Evolutionary conservation across 2,113 vertebrate genomes (phyloP).

Genomic region (Strix uralensis): DNA sequence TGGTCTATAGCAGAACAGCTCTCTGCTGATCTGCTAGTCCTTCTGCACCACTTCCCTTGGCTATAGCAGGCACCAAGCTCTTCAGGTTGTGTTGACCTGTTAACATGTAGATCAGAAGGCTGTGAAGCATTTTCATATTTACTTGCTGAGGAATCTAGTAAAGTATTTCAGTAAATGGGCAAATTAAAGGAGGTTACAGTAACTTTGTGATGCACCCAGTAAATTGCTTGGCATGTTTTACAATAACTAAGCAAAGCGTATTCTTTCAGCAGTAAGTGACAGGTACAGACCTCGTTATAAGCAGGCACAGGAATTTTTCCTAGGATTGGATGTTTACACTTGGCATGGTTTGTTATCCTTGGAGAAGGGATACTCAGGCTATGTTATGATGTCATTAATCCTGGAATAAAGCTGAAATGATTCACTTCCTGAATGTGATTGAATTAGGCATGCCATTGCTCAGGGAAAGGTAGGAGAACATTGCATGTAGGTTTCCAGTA

Average conservation of each 20-base stretch:
- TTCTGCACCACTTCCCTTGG: background rate
- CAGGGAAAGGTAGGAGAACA: background rate
- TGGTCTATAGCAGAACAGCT: background rate
- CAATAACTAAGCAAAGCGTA: background rate
- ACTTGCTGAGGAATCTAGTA: background rate
- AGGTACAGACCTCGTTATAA: background rate
- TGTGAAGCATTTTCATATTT: background rate
- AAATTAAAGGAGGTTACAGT: background rate
- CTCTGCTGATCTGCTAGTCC: background rate
- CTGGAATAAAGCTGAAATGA: conserved; percentile 10
- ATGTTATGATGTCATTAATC: background rate
- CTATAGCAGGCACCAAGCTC: background rate
- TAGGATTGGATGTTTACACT: background rate
- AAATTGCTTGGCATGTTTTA: background rate
- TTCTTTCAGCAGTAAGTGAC: background rate
- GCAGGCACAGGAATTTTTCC: background rate
- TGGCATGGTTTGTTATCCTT: conserved; percentile 9
- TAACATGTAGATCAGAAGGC: background rate
- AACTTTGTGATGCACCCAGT: background rate
- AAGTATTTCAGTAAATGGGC: background rate
- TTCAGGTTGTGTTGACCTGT: background rate
- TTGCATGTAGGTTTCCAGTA: background rate
- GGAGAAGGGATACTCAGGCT: background rate
- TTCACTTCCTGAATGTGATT: conserved; percentile 1
- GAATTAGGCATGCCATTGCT: background rate